Conservation (phyloP, 2,888 invertebrate genomes). For the Amphipoea oculea region DNA sequence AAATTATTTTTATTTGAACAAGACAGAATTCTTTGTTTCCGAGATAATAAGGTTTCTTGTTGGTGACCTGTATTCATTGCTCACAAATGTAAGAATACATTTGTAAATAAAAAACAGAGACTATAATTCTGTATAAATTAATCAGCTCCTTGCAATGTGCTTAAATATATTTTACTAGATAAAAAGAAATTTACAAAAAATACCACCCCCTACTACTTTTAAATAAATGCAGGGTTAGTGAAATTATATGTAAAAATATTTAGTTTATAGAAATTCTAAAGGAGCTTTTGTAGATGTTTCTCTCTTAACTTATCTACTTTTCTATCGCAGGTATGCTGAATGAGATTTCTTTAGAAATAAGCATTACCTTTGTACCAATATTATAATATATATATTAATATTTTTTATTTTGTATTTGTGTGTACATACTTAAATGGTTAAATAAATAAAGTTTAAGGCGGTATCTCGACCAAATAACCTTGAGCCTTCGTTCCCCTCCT, state of each 20-base stretch:
- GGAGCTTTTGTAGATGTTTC: background rate
- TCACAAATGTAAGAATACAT: background rate
- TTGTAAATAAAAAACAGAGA: background rate
- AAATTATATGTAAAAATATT: background rate
- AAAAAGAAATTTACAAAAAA: background rate
- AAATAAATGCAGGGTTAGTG: background rate
- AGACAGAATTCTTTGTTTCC: background rate
- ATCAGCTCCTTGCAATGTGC: background rate
- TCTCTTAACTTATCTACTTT: too few relatives aligned
- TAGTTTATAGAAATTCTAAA: background rate
- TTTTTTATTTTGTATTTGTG: background rate
- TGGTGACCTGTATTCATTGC: background rate
- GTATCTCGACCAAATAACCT: too few relatives aligned
- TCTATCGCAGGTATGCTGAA: too few relatives aligned
- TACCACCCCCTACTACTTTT: background rate
- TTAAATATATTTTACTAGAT: background rate
- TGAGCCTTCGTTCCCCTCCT: too few relatives aligned
- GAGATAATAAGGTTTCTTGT: background rate
- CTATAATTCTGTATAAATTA: background rate
- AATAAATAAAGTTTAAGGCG: background rate
- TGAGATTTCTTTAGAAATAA: too few relatives aligned
- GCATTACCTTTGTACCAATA: too few relatives aligned
- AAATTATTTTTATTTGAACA: background rate
- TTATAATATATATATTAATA: too few relatives aligned
- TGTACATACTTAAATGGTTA: background rate